Evolutionary conservation across 2,888 invertebrate species (phyloP).

Genomic region (Panopea generosa): DNA sequence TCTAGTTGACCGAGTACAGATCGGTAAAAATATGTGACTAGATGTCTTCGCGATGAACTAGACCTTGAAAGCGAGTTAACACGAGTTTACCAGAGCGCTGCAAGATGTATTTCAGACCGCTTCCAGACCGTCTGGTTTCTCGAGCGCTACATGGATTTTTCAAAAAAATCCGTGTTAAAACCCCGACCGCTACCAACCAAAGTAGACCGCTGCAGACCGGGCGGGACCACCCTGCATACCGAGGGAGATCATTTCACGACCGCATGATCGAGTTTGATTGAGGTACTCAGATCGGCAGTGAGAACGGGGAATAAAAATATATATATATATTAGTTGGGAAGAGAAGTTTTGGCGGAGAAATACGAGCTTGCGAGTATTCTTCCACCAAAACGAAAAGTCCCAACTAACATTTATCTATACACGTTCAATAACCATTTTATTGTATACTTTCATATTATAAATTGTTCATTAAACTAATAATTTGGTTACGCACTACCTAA

Average conservation of each 20-base stretch:
- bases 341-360: too few relatives aligned
- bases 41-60: conserved; percentile 11
- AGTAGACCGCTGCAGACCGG: not conserved
- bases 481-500: too few relatives aligned
- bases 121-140: conserved; percentile 12
- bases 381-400: too few relatives aligned
- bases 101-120: conserved; percentile 6
- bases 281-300: conserved; percentile 19
- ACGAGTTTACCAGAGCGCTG: conserved; percentile 9
- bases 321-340: too few relatives aligned
- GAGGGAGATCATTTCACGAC: conserved; percentile 12
- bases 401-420: too few relatives aligned
- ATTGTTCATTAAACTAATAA: too few relatives aligned
- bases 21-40: conserved; percentile 6
- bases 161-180: conserved; percentile 11
- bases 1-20: not conserved
- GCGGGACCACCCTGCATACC: conserved; percentile 8
- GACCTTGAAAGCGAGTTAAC: conserved; percentile 8
- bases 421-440: too few relatives aligned
- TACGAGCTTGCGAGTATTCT: too few relatives aligned
- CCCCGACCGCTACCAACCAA: conserved; percentile 21
- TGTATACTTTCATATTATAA: too few relatives aligned
- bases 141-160: conserved; percentile 11
- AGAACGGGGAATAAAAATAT: conserved; percentile 4
- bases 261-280: conserved; percentile 14